Evolutionary conservation across 2,113 vertebrate genomes (phyloP), one percentile per base, ranked within the genome.

Genomic region (Hippocampus mohnikei): DNA sequence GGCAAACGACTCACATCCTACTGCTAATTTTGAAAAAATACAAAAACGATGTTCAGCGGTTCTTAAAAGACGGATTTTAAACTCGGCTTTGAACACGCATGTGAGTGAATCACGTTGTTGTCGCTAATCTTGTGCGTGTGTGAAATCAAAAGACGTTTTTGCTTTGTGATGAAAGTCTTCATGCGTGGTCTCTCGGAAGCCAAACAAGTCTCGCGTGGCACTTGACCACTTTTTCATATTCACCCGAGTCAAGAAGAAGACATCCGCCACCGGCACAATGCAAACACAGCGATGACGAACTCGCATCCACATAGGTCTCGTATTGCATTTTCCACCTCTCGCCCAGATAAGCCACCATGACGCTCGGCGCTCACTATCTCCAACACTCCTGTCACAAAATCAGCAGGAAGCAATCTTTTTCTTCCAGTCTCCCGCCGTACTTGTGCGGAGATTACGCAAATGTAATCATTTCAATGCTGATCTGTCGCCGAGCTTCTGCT

Each of bases 321-420:
- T 60, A 70, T 48, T 79, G 78, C 1, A 27, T 79, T 75, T 71
- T 67, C 71, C 41, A 53, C 27, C 37, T 84, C 62, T 70, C 64
- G 2, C 25, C 10, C 12, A 75, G 79, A 82, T 71, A 71, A 71
- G 60, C 44, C 48, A n/a, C 74, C 11, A 9, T 1, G 63, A 70
- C 55, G 67, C 65, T 33, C 80, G 10, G 44, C 1, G 48, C 66
- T 68, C 69, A 23, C 21, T 33, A 72, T 76, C 73, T 69, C 55
- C 71, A 65, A 78, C 40, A 71, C 72, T 63, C 77, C 48, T 8
- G 68, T 79, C 70, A 58, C 50, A 53, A 44, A 66, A 75, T 48
- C 46, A 55, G 44, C 41, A 62, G 50, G 52, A 23, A n/a, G 52
- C 62, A 66, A 69, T 73, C 41, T 55, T 72, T 50, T 52, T 69